Evolutionary conservation across 2,113 vertebrate genomes (phyloP), one percentile per base, ranked within the genome.

Genomic region (Triplophysa dalaica): DNA sequence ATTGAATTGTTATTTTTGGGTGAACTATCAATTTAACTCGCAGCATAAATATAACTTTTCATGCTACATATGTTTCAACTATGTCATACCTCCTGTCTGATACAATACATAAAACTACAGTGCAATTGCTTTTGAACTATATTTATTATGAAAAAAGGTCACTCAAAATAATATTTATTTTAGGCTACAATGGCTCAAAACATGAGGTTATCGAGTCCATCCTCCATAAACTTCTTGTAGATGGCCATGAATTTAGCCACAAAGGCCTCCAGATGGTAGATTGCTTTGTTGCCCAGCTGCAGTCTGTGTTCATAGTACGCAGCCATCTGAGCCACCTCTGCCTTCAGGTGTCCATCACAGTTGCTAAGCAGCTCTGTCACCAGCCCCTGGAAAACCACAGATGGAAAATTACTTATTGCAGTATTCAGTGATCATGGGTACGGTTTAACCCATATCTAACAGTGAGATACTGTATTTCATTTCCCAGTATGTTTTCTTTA

Each of bases 141-240:
- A 21, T 82, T 84, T 84, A 84, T 82, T 84, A 70, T 56, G 70
- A 70, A 79, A 78, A 76, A 38, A 48, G 62, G 13, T 63, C 19
- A 50, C 21, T 8, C 12, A 64, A 22, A 26, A 48, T 61, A 11
- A 45, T 43, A 24, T 56, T 45, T 41, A 7, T 52, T 21, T 64
- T 8, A 38, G 29, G 50, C 13, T n/a, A 24, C 2, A 67, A 1
- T 54, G 45, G 9, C 24, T 94, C 86, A 99, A 82, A 98, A 98
- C 90, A 97, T 93, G 92, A 99, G 95, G 74, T 93, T 96, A 83
- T 99, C 97, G 50, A 99, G 91, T 3, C 97, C 98, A 8, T 99
- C 97, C 82, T 99, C 98, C 98, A 99, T 98, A 82, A 99, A 99
- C 87, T 97, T 97, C 92, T 99, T 99, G 89, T 98, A 99, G 80